phyloP scores from a whole-genome alignment of 2,113 vertebrate species.

The Psittacara wagleri region DNA sequence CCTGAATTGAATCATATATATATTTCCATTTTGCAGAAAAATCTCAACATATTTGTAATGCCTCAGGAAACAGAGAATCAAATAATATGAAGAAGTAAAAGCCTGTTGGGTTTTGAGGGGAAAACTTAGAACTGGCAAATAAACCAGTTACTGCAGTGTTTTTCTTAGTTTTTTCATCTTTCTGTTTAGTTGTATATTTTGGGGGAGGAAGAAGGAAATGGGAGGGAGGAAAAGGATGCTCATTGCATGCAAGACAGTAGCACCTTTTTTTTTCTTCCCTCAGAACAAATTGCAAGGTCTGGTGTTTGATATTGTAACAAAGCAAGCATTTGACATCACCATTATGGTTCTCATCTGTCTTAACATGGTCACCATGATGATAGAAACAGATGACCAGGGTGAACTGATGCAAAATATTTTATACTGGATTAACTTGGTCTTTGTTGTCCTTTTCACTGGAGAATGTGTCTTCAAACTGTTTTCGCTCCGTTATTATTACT shows the following conservation, averaged over 20 bases:
- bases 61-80: neutral
- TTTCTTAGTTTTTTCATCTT: neutral
- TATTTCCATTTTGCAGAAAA: neutral
- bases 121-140: neutral
- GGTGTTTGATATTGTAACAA: conserved; percentile 90
- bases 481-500: conserved; percentile 91
- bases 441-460: conserved; percentile 88
- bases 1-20: neutral
- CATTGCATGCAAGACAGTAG: neutral
- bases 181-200: neutral
- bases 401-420: conserved; percentile 38
- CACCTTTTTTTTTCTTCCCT: conserved; percentile 27
- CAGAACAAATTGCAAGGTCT: conserved; percentile 93
- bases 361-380: conserved; percentile 98
- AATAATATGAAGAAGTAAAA: neutral
- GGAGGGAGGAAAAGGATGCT: neutral
- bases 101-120: neutral
- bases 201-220: neutral
- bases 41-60: neutral
- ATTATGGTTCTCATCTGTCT: conserved; percentile 96
- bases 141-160: neutral
- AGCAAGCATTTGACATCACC: conserved; percentile 90
- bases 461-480: conserved; percentile 94
- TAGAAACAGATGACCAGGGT: conserved; percentile 86
- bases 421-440: conserved; percentile 81